Base-by-base conservation (phyloP, 2,888 invertebrate genomes). In the Rotaria magnacalcarata region DNA sequence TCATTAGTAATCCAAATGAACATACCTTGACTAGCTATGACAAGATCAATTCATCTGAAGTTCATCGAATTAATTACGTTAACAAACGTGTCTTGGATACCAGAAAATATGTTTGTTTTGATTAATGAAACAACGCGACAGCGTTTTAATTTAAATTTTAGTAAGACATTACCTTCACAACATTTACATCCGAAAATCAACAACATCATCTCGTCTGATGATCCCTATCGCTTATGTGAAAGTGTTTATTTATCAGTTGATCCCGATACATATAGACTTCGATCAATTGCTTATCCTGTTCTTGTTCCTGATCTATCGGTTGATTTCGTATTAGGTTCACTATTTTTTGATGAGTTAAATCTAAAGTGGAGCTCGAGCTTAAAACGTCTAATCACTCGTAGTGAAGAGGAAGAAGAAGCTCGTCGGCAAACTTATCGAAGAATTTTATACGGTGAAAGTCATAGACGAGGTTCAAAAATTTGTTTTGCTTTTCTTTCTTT, bases 381-480 rank as follows among this genome's bases (percentile, higher is more conserved):
- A 10, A 75, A 75, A 19, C 75, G 75, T 75, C 24, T 41, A 41
- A 43, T 75, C 21, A 75, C 75, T 43, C 43, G 43, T 43, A 75
- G 75, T 19, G 75, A 75, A 75, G 43, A 75, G 19, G 21, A 43
- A 75, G 75, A 75, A 75, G 75, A 75, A 43, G 75, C 75, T 41
- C 41, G 43, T 41, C 75, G 75, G 21, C 41, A 75, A 43, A 43
- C 75, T 21, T 75, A 75, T 75, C 43, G 19, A 75, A 75, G 34
- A 21, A 41, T 75, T 75, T 43, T 75, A 41, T 75, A 75, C 7
- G 6, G 0, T 21, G 19, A 43, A 21, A 6, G 34, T 24, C 34
- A n/a, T n/a, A 75, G 41, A 75, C 0, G 52, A 14, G 14, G 52
- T 16, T 54, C 52, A 54, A 16, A 5, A 16, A 54, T 16, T 16